Evolutionary conservation across 2,797 vertebrate genomes (phyloP).

Genomic region (Oryzias sinensis): DNA sequence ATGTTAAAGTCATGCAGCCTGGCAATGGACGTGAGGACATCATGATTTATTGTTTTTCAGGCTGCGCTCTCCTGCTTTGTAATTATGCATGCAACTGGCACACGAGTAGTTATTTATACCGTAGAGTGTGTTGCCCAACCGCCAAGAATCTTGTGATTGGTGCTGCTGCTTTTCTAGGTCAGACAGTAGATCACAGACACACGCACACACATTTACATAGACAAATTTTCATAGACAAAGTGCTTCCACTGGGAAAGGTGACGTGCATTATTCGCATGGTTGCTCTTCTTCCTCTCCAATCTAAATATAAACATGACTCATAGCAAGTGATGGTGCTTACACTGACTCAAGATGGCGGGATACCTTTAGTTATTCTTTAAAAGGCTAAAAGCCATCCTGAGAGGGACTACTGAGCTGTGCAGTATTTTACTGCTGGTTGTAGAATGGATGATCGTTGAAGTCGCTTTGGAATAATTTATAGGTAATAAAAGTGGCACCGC

Average conservation of each 20-base stretch:
- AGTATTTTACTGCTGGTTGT: constrained; percentile 27
- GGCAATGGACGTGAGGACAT: constrained; percentile 4
- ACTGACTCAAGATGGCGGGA: constrained; percentile 62
- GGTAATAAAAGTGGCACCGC: constrained; percentile 52
- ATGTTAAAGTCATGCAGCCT: constrained; percentile 7
- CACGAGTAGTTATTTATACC: constrained; percentile 77
- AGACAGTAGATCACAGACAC: constrained; percentile 54
- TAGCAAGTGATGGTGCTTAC: constrained; percentile 33
- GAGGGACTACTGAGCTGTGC: constrained; percentile 10
- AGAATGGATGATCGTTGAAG: constrained; percentile 39
- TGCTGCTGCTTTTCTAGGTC: constrained; percentile 78
- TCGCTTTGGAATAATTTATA: constrained; percentile 62
- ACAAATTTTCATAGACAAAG: constrained; percentile 61
- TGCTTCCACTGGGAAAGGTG: constrained; percentile 63
- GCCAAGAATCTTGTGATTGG: constrained; percentile 63
- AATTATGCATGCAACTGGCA: constrained; percentile 78
- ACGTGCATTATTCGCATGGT: constrained; percentile 61
- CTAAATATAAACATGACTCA: constrained; percentile 71
- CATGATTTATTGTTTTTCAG: constrained; percentile 34
- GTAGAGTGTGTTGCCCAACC: constrained; percentile 64
- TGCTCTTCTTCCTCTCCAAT: constrained; percentile 60
- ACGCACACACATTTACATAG: constrained; percentile 22
- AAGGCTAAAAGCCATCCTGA: constrained; percentile 25
- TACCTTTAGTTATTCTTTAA: constrained; percentile 43
- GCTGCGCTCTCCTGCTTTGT: constrained; percentile 45